Evolutionary conservation across 2,797 vertebrate species (phyloP), one percentile per base, ranked within the genome.

Genomic region (Diplodus sargus): DNA sequence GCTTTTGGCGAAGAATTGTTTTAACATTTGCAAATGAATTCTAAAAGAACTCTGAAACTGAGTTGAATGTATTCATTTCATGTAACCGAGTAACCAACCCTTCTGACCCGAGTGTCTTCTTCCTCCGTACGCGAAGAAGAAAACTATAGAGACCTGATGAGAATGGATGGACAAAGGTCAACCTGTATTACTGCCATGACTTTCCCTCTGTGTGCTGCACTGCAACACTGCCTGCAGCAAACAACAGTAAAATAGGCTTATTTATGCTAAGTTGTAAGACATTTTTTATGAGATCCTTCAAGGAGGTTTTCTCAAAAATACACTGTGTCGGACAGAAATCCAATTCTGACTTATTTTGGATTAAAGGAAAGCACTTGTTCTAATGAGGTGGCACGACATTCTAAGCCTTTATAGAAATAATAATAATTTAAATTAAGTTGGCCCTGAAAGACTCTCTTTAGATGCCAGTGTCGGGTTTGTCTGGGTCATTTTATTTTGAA

Each of bases 141-240:
- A 49, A 74, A 22, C 39, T 57, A 17, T 0, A 23, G 12, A 6
- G 45, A 22, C 62, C 3, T 56, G 15, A 11, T 63, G 25, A 60
- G 48, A 77, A 61, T 30, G 0, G n/a, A 53, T 53, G 54, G 25
- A 48, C 10, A 2, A 5, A 82, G 57, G 64, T 74, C 63, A 70
- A 23, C 53, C 17, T 42, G 5, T 11, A 16, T 65, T 54, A 71
- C 66, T 63, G 30, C 3, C 64, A 54, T n/a, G 45, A 34, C 63
- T 72, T 43, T 78, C 17, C 22, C 34, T 64, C 10, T 52, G 47
- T 66, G 53, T 63, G 10, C 22, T 62, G 42, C 13, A 30, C 42
- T 78, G 65, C 22, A 77, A 60, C 54, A 51, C 20, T 49, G 39
- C 64, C 66, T 66, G 54, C 22, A 80, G 74, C 57, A 4, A 61